Evolutionary conservation across 92 coral and sea anemone species (phyloP).

Genomic region (Pocillopora meandrina): DNA sequence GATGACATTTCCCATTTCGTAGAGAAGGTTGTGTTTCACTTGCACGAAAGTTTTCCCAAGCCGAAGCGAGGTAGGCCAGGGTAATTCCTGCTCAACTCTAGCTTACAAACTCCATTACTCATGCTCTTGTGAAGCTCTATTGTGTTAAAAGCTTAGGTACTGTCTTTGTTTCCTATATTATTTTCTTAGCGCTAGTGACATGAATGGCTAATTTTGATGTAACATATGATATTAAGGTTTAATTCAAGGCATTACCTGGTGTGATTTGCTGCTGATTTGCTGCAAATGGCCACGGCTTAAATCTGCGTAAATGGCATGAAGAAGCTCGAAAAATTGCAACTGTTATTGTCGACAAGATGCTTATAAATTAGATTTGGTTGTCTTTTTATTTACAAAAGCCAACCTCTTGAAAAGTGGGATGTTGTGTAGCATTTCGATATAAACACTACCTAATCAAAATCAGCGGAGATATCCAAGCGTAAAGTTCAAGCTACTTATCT

Average conservation of each 20-base stretch:
- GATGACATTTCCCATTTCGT: slow-evolving; percentile 97
- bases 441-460: not conserved
- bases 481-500: too few relatives aligned
- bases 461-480: too few relatives aligned
- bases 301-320: not conserved
- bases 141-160: not conserved
- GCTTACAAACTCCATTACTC: slow-evolving; percentile 12
- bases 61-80: slow-evolving; percentile 89
- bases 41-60: slow-evolving; percentile 93
- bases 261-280: not conserved
- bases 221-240: slow-evolving; percentile 10
- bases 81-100: not conserved
- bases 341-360: not conserved
- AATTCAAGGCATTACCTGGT: not conserved
- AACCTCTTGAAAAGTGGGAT: slow-evolving; percentile 1
- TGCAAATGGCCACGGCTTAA: slow-evolving; percentile 16
- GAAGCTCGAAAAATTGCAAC: not conserved
- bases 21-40: slow-evolving; percentile 90
- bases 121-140: slow-evolving; percentile 9
- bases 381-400: not conserved
- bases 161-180: slow-evolving; percentile 7
- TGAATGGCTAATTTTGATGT: slow-evolving; percentile 13
- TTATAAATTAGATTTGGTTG: not conserved
- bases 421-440: not conserved
- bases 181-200: not conserved